phyloP scores from a whole-genome alignment of 2,888 invertebrate genomes.

The Pristionchus entomophagus region DNA sequence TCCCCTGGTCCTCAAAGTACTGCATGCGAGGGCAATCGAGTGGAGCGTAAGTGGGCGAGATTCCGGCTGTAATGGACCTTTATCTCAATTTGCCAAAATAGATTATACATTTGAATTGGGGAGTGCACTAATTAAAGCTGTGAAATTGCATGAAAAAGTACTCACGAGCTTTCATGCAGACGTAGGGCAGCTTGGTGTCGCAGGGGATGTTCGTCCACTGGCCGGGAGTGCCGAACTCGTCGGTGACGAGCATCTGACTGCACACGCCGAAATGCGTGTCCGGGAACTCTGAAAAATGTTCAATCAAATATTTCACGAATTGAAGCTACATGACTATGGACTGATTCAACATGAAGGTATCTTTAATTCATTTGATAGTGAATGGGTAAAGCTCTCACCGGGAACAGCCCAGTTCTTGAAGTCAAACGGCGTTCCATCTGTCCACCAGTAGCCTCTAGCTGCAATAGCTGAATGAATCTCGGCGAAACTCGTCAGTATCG shows the following conservation, averaged over 20 bases:
- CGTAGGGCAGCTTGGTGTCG: background rate
- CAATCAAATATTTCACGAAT: too few species aligned
- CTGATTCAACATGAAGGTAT: too few species aligned
- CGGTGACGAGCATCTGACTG: background rate
- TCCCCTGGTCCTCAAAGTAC: constrained; percentile 36
- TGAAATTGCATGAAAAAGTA: background rate
- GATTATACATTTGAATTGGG: background rate
- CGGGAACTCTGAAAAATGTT: constrained; percentile 18
- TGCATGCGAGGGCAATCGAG: constrained; percentile 27
- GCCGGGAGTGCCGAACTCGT: background rate
- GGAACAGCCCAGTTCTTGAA: constrained; percentile 25
- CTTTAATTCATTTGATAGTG: too few species aligned
- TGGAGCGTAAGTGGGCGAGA: constrained; percentile 18
- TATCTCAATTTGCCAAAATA: background rate
- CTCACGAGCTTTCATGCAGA: constrained; percentile 10
- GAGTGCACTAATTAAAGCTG: too few species aligned
- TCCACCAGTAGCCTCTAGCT: background rate
- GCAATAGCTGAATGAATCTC: too few species aligned
- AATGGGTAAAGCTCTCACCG: background rate
- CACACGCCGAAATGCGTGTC: constrained; percentile 37
- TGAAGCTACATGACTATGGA: too few species aligned
- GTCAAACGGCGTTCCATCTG: background rate
- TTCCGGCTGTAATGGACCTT: background rate
- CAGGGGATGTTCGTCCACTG: constrained; percentile 40
- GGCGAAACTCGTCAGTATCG: background rate